These are phyloP conservation scores for Elysia chlorotica DNA, from an alignment of 1,140 invertebrate genomes.

Conservation along the genomic window DNA sequence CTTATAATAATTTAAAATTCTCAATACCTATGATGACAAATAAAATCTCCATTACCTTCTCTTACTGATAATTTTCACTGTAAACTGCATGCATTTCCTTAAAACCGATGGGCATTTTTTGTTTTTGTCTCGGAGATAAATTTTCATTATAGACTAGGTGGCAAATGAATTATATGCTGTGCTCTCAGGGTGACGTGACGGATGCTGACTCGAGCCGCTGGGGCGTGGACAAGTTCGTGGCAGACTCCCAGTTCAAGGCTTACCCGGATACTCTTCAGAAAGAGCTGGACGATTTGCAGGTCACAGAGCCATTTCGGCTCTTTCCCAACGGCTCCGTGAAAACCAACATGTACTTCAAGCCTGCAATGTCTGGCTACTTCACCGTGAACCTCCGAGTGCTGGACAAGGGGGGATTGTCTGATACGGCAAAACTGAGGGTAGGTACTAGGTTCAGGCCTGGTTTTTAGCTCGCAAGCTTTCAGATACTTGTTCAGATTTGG, in stretches of 20 bases:
- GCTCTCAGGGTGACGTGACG: constrained; percentile 69
- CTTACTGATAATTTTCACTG: too few species aligned
- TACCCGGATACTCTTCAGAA: constrained; percentile 66
- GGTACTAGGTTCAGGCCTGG: too few species aligned
- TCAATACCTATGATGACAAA: too few species aligned
- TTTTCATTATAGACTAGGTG: too few species aligned
- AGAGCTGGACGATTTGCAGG: constrained; percentile 73
- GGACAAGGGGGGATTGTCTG: constrained; percentile 77
- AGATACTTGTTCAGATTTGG: too few species aligned
- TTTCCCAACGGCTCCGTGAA: constrained; percentile 78
- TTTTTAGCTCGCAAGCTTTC: too few species aligned
- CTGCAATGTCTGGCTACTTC: constrained; percentile 96
- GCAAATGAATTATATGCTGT: too few species aligned
- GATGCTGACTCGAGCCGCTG: constrained; percentile 81
- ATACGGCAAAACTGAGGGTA: constrained; percentile 59
- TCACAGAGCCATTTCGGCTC: constrained; percentile 81
- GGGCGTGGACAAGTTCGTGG: constrained; percentile 77
- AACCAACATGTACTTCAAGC: constrained; percentile 93
- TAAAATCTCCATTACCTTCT: too few species aligned
- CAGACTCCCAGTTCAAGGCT: constrained; percentile 74
- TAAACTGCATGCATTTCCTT: too few species aligned
- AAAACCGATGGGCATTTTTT: too few species aligned
- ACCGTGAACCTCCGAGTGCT: constrained; percentile 87
- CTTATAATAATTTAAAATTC: too few species aligned
- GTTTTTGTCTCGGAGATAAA: too few species aligned